phyloP scores from a whole-genome alignment of 2,888 invertebrate species.

The Eupelmus urozonus region DNA sequence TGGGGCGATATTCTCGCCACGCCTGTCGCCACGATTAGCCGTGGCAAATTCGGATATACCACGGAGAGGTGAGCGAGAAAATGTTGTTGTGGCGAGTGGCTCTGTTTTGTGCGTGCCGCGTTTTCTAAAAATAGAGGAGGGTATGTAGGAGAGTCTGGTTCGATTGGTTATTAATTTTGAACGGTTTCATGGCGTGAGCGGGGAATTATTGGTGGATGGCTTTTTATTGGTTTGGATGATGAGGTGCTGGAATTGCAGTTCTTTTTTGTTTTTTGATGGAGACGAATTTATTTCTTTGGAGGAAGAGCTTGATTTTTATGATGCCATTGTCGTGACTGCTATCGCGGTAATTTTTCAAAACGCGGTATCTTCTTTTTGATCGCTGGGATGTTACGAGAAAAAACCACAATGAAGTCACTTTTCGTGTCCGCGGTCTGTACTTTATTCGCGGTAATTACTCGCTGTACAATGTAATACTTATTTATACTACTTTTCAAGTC shows the following conservation, averaged over 20 bases:
- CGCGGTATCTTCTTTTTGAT: background rate
- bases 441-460: too few species aligned
- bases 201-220: too few species aligned
- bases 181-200: too few species aligned
- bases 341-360: background rate
- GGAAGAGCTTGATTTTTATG: constrained; percentile 26
- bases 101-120: background rate
- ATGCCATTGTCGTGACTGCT: constrained; percentile 13
- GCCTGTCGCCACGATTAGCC: constrained; percentile 13
- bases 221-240: too few species aligned
- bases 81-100: background rate
- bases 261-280: background rate
- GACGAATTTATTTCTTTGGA: constrained; percentile 2
- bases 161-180: too few species aligned
- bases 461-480: too few species aligned
- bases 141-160: too few species aligned
- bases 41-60: background rate
- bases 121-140: constrained; percentile 19
- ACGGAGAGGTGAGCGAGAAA: background rate
- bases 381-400: too few species aligned
- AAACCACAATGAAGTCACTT: too few species aligned
- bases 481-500: too few species aligned
- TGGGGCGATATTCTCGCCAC: background rate
- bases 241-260: background rate
- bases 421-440: too few species aligned